Percentiles rank a stretch among this genome's conserved stretches.
phyloP scores from a whole-genome alignment of 2,113 vertebrate genomes.

The Rostratula benghalensis region DNA sequence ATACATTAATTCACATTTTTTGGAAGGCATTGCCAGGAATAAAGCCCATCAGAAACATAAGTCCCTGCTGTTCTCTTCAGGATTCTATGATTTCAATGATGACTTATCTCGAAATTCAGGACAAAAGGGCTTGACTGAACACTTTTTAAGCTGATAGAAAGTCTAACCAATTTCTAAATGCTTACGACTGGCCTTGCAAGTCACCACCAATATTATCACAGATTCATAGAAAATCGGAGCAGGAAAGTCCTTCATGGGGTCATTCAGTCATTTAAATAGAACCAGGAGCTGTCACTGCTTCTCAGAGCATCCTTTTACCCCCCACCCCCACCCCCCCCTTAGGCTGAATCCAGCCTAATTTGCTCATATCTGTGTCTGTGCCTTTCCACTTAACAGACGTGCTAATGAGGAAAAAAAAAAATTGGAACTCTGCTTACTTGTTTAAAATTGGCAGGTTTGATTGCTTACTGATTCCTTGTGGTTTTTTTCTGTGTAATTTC shows the following conservation, averaged over 20 bases:
- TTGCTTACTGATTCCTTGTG: not conserved
- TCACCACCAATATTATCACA: not conserved
- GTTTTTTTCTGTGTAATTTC: not conserved
- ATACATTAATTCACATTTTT: not conserved
- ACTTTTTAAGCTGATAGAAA: not conserved
- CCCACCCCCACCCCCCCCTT: too few species aligned
- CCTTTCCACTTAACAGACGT: not conserved
- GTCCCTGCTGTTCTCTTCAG: not conserved
- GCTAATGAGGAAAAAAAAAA: not conserved
- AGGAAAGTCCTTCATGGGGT: not conserved
- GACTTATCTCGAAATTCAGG: not conserved
- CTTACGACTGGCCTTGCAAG: not conserved
- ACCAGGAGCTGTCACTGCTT: not conserved
- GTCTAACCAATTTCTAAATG: not conserved
- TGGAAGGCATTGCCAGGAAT: not conserved
- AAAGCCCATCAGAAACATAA: not conserved
- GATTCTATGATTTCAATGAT: not conserved
- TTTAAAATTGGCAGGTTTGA: not conserved
- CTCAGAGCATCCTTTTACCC: not conserved
- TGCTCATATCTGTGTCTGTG: not conserved
- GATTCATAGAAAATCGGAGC: not conserved
- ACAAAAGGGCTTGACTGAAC: not conserved
- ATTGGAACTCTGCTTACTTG: not conserved
- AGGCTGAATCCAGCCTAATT: not conserved
- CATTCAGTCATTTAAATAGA: not conserved